Evolutionary conservation across 1,140 invertebrate genomes (phyloP).

Genomic region (Lepidurus packardi): DNA sequence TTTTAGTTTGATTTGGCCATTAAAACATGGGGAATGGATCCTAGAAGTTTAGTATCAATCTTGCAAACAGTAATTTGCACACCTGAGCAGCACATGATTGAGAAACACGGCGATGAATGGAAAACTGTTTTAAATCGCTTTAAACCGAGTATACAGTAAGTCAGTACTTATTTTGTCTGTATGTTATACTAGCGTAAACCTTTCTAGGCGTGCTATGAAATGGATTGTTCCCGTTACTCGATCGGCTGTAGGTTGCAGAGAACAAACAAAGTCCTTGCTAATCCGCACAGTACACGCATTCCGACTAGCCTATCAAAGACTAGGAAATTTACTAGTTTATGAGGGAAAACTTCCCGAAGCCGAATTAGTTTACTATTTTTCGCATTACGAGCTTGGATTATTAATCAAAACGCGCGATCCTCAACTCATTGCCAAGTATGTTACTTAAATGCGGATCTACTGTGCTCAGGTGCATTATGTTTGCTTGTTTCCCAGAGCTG

Average conservation of each 20-base stretch:
- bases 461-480: background rate
- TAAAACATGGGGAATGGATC: constrained; percentile 61
- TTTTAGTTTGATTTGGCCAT: constrained; percentile 59
- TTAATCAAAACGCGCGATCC: constrained; percentile 51
- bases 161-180: background rate
- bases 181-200: constrained; percentile 30
- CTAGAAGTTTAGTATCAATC: constrained; percentile 54
- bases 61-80: constrained; percentile 50
- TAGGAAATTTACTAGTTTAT: constrained; percentile 54
- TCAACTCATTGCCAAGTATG: constrained; percentile 58
- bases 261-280: constrained; percentile 59
- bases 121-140: constrained; percentile 26
- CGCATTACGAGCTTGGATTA: constrained; percentile 56
- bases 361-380: constrained; percentile 64
- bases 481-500: constrained; percentile 52
- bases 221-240: constrained; percentile 55
- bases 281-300: constrained; percentile 56
- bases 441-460: background rate
- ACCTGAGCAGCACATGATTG: constrained; percentile 25
- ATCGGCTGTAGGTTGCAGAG: constrained; percentile 56
- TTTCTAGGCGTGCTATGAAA: constrained; percentile 48
- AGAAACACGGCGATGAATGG: constrained; percentile 31
- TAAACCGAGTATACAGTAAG: constrained; percentile 26
- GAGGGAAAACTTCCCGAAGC: constrained; percentile 59
- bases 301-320: constrained; percentile 53